Percentiles rank a stretch among this genome's conserved stretches.
Evolutionary conservation across 2,797 vertebrate species (phyloP).

Genomic region (Hozukius guyotensis): DNA sequence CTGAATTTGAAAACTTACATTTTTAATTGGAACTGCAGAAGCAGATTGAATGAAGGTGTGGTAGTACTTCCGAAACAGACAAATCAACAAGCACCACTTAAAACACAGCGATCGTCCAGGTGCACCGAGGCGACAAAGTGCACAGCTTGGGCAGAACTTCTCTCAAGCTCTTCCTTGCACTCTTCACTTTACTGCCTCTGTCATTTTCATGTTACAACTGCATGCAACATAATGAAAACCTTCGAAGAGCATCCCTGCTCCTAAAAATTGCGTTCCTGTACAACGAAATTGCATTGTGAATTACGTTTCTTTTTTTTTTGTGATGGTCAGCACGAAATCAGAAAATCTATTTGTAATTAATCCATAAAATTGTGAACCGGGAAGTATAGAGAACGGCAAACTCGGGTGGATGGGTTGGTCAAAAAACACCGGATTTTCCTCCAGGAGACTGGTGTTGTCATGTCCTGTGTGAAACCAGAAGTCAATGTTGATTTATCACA

Average conservation of each 20-base stretch:
- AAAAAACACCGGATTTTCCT: accelerated
- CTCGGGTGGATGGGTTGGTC: too few relatives aligned
- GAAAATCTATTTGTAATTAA: too few relatives aligned
- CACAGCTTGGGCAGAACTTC: background rate
- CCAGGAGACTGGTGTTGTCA: too few relatives aligned
- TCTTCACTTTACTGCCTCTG: background rate
- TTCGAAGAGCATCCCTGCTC: too few relatives aligned
- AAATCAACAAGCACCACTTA: background rate
- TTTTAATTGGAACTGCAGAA: background rate
- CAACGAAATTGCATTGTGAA: too few relatives aligned
- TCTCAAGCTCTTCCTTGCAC: background rate
- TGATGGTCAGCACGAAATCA: too few relatives aligned
- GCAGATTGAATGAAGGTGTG: background rate
- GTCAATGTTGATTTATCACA: too few relatives aligned
- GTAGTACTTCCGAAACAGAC: background rate
- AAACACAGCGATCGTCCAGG: background rate
- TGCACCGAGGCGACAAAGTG: background rate
- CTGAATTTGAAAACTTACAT: background rate
- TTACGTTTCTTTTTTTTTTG: too few relatives aligned
- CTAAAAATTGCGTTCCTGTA: too few relatives aligned
- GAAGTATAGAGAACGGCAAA: too few relatives aligned
- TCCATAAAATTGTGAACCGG: too few relatives aligned
- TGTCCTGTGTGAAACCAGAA: too few relatives aligned
- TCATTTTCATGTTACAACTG: background rate
- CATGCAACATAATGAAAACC: background rate